Evolutionary conservation across 2,797 vertebrate genomes (phyloP), one percentile per base, ranked within the genome.

Genomic region (Siniperca undulata): DNA sequence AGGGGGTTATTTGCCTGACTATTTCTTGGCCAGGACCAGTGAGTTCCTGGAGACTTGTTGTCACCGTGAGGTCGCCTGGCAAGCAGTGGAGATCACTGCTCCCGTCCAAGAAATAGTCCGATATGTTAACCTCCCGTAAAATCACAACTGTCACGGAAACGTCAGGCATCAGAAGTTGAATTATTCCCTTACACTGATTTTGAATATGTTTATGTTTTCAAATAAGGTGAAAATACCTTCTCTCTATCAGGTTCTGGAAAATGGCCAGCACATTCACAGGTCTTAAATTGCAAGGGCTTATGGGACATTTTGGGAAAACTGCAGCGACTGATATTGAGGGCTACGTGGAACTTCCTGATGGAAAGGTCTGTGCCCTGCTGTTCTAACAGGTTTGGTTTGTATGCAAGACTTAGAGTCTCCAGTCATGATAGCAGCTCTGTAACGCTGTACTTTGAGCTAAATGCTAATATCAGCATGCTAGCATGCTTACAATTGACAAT

Each of bases 251-350:
- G 86, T 99, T 99, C 94, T 99, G 98, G 98, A 97, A 96, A 94
- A 97, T 98, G 95, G 95, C 95, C 19, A 89, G 88, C 61, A 97
- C 97, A 0, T 97, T 98, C 86, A 99, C 97, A 4, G 97, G 97
- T 24, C 95, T 97, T 36, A 99, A 99, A 92, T 84, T 99, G 80
- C 96, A 98, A 92, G 98, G 98, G 56, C 84, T 93, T 53, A 91
- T 98, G 52, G 97, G 98, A 81, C 95, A 96, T 84, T 99, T 99
- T 96, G 98, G 97, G 42, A 97, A 96, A 93, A 98, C 96, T 14
- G 58, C 95, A 2, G 86, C 96, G 4, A 97, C 96, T 0, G 97
- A 99, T 85, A 97, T 99, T 59, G 92, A 96, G 70, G 96, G 97
- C 76, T 98, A 96, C 46, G 93, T 97, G 65, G 97, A 97, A 70